Base-by-base conservation (phyloP, 2,888 invertebrate genomes). In the Netelia fuscicornis region DNA sequence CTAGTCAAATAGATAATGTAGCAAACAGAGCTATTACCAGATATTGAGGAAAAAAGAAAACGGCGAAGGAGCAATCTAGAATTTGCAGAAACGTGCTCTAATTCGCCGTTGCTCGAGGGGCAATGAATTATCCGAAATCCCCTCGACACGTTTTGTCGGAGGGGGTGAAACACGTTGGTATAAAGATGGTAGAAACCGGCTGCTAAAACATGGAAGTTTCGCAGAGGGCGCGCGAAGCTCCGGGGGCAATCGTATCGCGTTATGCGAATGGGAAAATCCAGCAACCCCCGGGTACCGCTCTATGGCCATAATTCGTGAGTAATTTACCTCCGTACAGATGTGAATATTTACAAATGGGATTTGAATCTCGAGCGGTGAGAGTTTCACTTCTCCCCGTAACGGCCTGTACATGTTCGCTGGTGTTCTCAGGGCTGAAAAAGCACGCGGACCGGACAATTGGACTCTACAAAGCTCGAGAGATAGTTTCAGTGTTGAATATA, bases 321-420 rank as follows among this genome's bases (percentile, higher is more conserved):
- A 78, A 82, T 85, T 79, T 79, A 80, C 84, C 71, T 62, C 56
- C 80, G 52, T 72, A 30, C 76, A 83, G 65, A 64, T 60, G 72
- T 81, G 78, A 87, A 86, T 89, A 88, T 89, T 89, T 88, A 86
- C 87, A 87, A 86, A 88, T 88, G 84, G 74, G 84, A 87, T 88
- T 88, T 87, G 87, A 89, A 88, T 87, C 70, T 70, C 84, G 80
- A 78, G 83, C 76, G 67, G 70, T 70, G 81, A 82, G 83, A 80
- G 85, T 86, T 86, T 86, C 81, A 76, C 79, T 84, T 68, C 84
- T 78, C 68, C 80, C 65, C 56, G 72, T 25, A 23, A 67, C 20
- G 11, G 13, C 5, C 42, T 65, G 17, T 72, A 25, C 56, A 11
- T 42, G n/a, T 42, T 20, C 17, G 42, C 20, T 48, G 48, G 30